A percentile compares a stretch with the other conserved stretches of the same genome.
phyloP scores from a whole-genome alignment of 2,113 vertebrate genomes.

The Lophura nycthemera region DNA sequence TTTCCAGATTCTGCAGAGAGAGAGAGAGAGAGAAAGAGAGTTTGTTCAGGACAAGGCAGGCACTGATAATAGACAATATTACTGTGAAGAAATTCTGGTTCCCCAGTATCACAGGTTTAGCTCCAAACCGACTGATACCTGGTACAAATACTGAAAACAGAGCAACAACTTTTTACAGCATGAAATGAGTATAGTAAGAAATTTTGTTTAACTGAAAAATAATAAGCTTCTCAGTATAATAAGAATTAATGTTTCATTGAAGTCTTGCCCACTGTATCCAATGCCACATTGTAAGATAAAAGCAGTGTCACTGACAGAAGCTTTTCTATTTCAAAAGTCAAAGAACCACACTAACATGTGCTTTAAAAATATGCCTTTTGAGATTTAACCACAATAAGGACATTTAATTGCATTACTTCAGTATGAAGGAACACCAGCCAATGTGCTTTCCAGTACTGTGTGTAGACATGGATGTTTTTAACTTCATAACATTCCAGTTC shows the following conservation, averaged over 20 bases:
- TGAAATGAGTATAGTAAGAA: slow-evolving; percentile 12
- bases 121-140: neutral
- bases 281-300: neutral
- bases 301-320: neutral
- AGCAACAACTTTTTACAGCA: neutral
- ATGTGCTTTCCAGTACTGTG: neutral
- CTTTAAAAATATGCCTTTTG: slow-evolving; percentile 28
- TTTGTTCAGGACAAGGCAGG: neutral
- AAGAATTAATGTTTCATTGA: slow-evolving; percentile 1
- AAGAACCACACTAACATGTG: slow-evolving; percentile 11
- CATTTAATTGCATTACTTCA: slow-evolving; percentile 23
- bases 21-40: neutral
- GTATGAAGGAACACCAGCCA: neutral
- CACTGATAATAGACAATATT: neutral
- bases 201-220: neutral
- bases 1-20: slow-evolving; percentile 21
- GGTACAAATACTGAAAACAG: neutral
- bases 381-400: slow-evolving; percentile 40
- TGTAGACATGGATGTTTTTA: neutral
- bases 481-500: neutral
- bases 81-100: slow-evolving; percentile 31
- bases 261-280: neutral
- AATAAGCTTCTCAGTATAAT: neutral
- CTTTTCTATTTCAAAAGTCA: slow-evolving; percentile 32
- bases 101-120: slow-evolving; percentile 25